Percentiles rank a stretch among this genome's conserved stretches.
These are phyloP conservation scores for Brenthis daphne DNA, from an alignment of 2,888 invertebrate genomes.

Conservation along the genomic window DNA sequence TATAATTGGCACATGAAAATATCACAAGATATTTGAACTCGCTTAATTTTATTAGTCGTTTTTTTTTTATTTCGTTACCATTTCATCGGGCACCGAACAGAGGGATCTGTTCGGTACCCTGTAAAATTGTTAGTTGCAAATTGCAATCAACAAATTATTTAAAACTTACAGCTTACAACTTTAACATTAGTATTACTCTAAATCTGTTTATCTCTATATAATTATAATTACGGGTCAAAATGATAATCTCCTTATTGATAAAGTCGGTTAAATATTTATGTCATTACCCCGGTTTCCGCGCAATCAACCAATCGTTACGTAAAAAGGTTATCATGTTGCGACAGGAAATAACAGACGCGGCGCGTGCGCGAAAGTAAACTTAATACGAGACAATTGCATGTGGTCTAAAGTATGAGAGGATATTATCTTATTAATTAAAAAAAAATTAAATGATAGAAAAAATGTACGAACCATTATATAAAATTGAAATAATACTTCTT, in stretches of 20 bases:
- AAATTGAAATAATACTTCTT: neutral
- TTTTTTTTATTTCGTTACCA: no score
- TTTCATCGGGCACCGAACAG: no score
- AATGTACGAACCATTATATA: neutral
- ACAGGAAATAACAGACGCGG: constrained; percentile 60
- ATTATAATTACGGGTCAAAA: constrained; percentile 2
- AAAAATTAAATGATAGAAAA: neutral
- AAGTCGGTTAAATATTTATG: constrained; percentile 30
- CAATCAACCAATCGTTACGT: constrained; percentile 45
- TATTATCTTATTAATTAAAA: neutral
- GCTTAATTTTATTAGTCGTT: no score
- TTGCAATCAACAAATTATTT: no score
- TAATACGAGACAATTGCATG: constrained; percentile 50
- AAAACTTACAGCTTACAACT: no score
- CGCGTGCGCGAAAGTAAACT: constrained; percentile 63
- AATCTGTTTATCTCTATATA: no score
- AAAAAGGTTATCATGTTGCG: constrained; percentile 56
- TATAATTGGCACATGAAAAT: no score
- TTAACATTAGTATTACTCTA: no score
- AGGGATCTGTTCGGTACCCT: no score
- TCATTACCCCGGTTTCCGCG: constrained; percentile 42
- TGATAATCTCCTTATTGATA: constrained; percentile 14
- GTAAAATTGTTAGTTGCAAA: no score
- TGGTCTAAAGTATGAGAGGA: constrained; percentile 32
- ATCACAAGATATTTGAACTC: no score